Evolutionary conservation across 2,797 vertebrate species (phyloP), one percentile per base, ranked within the genome.

Genomic region (Taeniopygia guttata): DNA sequence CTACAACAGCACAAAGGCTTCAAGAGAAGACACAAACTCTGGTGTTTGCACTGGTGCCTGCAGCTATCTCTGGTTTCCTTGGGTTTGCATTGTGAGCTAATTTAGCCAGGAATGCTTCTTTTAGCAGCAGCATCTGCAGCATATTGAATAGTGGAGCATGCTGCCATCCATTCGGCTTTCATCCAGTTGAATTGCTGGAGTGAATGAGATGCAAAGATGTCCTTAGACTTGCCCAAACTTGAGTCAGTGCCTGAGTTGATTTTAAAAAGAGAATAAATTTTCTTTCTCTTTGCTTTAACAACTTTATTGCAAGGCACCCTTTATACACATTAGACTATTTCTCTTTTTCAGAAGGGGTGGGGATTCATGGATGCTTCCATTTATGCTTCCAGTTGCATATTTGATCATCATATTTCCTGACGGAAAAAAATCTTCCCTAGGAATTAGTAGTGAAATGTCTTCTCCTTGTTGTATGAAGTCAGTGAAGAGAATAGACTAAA

Each of bases 51-150:
- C n/a, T 85, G 72, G 40, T 87, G 82, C 72, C 58, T 40, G n/a
- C 81, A 93, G 81, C 78, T 66, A 68, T 80, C 40, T 46, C 75
- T 78, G 43, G 10, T 81, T 95, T 87, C 68, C 68, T 72, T 64
- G 60, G 49, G 34, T 87, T 95, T 85, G 68, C 54, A 84, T 83
- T 92, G 75, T 93, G 72, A 83, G 40, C 75, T 90, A 77, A 82
- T 89, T 95, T 83, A 95, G 72, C n/a, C 78, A 80, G 76, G 75
- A 96, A 93, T 87, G 75, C 58, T 94, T 51, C 64, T 89, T 89
- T 68, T 68, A 92, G 90, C 75, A 89, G 67, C 7, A 5, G 84
- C 94, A 94, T 96, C 89, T 96, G 90, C 84, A 87, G 78, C 64
- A 42, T 84, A 95, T 89, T 95, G 92, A 94, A 88, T 86, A 79